phyloP scores from a whole-genome alignment of 2,888 invertebrate genomes.

The Oxyscelio sp. region DNA sequence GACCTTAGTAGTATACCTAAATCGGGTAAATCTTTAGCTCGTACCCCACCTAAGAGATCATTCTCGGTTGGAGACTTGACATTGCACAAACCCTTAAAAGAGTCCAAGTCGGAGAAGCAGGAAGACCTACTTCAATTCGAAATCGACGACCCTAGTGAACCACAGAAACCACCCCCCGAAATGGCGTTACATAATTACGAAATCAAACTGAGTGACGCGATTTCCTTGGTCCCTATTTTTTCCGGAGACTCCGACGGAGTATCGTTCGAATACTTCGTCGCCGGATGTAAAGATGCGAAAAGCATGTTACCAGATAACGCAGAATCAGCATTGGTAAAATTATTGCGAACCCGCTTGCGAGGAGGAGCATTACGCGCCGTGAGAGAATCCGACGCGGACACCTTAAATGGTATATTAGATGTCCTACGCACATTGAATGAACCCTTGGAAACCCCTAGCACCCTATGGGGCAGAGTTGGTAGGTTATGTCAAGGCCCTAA shows the following conservation, averaged over 20 bases:
- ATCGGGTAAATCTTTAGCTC: no score
- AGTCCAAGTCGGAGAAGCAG: no score
- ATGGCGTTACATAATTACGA: not conserved
- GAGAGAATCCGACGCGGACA: not conserved
- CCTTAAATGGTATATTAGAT: not conserved
- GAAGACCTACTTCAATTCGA: no score
- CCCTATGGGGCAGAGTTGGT: constrained; percentile 1
- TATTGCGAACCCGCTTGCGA: not conserved
- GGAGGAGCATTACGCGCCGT: not conserved
- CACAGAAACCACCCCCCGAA: not conserved
- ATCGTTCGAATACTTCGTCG: not conserved
- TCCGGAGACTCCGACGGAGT: not conserved
- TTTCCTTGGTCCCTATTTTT: not conserved
- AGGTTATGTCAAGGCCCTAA: not conserved
- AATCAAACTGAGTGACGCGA: not conserved
- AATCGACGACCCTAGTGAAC: no score
- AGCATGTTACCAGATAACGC: constrained; percentile 8
- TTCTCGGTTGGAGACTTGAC: no score
- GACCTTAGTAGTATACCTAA: no score
- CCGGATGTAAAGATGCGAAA: constrained; percentile 7
- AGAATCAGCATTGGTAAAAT: not conserved
- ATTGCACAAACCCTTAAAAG: no score
- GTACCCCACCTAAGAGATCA: no score
- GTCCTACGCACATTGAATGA: not conserved
- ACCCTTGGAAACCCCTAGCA: not conserved